phyloP scores from a whole-genome alignment of 2,888 invertebrate genomes.

The Leucoma salicis region DNA sequence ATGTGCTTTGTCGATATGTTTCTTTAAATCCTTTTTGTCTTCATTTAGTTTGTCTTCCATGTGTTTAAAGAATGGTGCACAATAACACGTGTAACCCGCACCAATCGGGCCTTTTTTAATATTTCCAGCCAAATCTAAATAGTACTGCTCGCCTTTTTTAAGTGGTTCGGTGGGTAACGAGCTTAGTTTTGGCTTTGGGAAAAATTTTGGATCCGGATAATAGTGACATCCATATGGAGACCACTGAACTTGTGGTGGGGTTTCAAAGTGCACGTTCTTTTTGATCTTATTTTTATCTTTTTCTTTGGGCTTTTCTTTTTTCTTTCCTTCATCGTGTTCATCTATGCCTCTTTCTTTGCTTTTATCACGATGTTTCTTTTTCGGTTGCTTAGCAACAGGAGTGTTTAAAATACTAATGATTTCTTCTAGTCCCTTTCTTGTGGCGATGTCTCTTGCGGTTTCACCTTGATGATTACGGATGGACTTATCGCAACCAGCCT shows the following conservation, averaged over 20 bases:
- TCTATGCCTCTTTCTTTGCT: slow-evolving; percentile 80
- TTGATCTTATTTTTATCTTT: slow-evolving; percentile 70
- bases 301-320: slow-evolving; percentile 69
- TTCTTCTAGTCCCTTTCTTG: slow-evolving; percentile 92
- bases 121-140: slow-evolving; percentile 95
- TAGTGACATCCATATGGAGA: slow-evolving; percentile 96
- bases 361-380: slow-evolving; percentile 70
- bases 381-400: slow-evolving; percentile 67
- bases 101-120: slow-evolving; percentile 98
- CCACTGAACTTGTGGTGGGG: slow-evolving; percentile 83
- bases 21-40: slow-evolving; percentile 90
- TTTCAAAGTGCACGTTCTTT: slow-evolving; percentile 81
- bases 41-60: slow-evolving; percentile 92
- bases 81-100: slow-evolving; percentile 95
- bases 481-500: slow-evolving; percentile 88
- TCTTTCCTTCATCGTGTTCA: slow-evolving; percentile 71
- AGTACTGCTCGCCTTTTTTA: slow-evolving; percentile 95
- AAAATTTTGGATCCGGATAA: slow-evolving; percentile 92
- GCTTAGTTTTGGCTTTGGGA: slow-evolving; percentile 92
- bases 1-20: slow-evolving; percentile 90
- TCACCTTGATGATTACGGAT: slow-evolving; percentile 92
- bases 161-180: slow-evolving; percentile 93
- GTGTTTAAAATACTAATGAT: slow-evolving; percentile 90
- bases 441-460: slow-evolving; percentile 94
- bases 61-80: slow-evolving; percentile 94